Evolutionary conservation across 2,113 vertebrate genomes (phyloP).

Genomic region (Colinus virginianus): DNA sequence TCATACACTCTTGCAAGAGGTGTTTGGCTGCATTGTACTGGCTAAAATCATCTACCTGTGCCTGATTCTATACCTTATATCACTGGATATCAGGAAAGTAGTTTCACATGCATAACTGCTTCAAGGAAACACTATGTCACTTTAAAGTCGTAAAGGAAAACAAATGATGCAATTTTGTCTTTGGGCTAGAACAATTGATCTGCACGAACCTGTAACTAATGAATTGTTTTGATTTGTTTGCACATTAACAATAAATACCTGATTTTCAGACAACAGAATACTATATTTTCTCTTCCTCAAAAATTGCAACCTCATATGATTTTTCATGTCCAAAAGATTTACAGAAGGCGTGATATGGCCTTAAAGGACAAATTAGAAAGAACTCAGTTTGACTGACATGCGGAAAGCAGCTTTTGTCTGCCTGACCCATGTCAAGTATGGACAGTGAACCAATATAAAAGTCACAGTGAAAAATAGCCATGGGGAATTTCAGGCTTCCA

Average conservation of each 20-base stretch:
- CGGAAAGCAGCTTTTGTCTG: not conserved
- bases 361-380: constrained; percentile 47
- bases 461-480: constrained; percentile 15
- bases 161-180: not conserved
- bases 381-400: constrained; percentile 12
- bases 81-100: not conserved
- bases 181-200: not conserved
- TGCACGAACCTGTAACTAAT: not conserved
- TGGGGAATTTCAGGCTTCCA: not conserved
- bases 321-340: not conserved
- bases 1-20: not conserved
- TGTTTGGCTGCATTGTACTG: not conserved
- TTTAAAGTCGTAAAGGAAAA: not conserved
- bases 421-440: not conserved
- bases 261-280: not conserved
- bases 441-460: constrained; percentile 26
- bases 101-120: rapidly evolving
- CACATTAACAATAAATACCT: not conserved
- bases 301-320: not conserved
- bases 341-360: not conserved
- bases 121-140: not conserved
- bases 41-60: not conserved
- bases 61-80: not conserved
- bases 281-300: not conserved
- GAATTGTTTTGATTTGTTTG: not conserved